Conservation (phyloP, 1,140 invertebrate species). For the Leptoteleia sp. region DNA sequence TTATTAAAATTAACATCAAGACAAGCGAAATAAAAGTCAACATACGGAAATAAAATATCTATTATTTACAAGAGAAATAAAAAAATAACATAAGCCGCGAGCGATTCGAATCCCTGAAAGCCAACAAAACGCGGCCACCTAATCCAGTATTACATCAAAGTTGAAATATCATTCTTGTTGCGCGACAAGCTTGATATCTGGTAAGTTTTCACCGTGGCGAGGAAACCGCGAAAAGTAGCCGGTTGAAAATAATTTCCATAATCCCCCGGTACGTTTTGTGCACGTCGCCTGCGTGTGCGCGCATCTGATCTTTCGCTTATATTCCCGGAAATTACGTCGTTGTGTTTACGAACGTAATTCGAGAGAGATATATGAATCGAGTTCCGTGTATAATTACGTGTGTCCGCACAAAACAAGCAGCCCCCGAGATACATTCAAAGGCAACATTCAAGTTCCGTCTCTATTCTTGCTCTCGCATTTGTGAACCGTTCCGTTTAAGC, state of each 20-base stretch:
- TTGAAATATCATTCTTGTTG: too few relatives aligned
- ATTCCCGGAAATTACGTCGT: conserved; percentile 48
- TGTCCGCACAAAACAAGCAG: conserved; percentile 73
- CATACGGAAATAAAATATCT: too few relatives aligned
- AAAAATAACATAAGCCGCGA: too few relatives aligned
- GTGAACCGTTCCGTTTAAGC: conserved; percentile 73
- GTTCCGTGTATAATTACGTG: conserved; percentile 72
- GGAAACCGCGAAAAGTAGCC: conserved; percentile 40
- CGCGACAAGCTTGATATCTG: conserved; percentile 33
- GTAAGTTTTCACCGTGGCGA: conserved; percentile 35
- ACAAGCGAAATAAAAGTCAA: too few relatives aligned
- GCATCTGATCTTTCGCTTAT: conserved; percentile 49
- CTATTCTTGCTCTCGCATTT: conserved; percentile 75
- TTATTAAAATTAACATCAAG: too few relatives aligned
- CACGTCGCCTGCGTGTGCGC: conserved; percentile 7
- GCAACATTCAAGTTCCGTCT: conserved; percentile 74
- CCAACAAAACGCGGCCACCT: too few relatives aligned
- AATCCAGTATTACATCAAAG: too few relatives aligned
- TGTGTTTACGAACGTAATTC: conserved; percentile 45
- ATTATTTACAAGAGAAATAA: too few relatives aligned
- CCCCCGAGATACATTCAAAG: conserved; percentile 75
- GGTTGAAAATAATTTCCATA: conserved; percentile 55
- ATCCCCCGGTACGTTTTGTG: conserved; percentile 20
- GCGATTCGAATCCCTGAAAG: too few relatives aligned
- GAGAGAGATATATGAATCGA: conserved; percentile 57